Evolutionary conservation across 2,797 vertebrate species (phyloP), one percentile per base, ranked within the genome.

Genomic region (Neoniphon sammara): DNA sequence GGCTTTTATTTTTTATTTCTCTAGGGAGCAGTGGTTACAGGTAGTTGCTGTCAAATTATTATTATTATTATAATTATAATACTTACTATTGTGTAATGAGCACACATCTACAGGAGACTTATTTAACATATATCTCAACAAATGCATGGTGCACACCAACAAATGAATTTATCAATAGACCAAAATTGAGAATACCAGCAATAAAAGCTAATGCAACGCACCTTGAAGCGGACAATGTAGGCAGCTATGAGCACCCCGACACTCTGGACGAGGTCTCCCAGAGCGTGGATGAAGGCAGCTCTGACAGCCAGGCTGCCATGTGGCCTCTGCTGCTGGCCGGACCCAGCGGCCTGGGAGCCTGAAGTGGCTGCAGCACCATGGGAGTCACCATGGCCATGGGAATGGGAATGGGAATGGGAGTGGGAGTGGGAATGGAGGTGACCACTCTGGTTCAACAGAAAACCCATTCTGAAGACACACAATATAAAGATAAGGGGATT

Each of bases 221-320:
- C 98, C 96, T 99, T 99, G 58, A 99, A 99, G 70, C 97, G 95
- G 86, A 99, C 96, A 66, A 99, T 91, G 82, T 99, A 98, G 0
- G 98, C 97, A 14, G 98, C 97, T 12, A 99, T 93, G 0, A 99
- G 96, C 42, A 99, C 97, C 0, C 98, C 98, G 0, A 99, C 89
- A 27, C 98, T 99, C 86, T 99, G 98, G 0, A 98, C 93, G 78
- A 99, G 93, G 88, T 99, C 98, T 18, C 98, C 98, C 67, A 99
- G 83, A 34, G 97, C 98, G 0, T 99, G 98, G 15, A 99, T 97
- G 85, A 99, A 99, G 0, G 98, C 98, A 0, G 98, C 98, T 86
- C 97, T 93, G 36, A 99, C 96, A 0, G 96, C 97, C 81, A 99
- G 92, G 90, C 96, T 98, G 75, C 95, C 94, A 0, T 95, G 94